Conservation (phyloP, 2,797 vertebrate genomes). For the Chelidonichthys spinosus region DNA sequence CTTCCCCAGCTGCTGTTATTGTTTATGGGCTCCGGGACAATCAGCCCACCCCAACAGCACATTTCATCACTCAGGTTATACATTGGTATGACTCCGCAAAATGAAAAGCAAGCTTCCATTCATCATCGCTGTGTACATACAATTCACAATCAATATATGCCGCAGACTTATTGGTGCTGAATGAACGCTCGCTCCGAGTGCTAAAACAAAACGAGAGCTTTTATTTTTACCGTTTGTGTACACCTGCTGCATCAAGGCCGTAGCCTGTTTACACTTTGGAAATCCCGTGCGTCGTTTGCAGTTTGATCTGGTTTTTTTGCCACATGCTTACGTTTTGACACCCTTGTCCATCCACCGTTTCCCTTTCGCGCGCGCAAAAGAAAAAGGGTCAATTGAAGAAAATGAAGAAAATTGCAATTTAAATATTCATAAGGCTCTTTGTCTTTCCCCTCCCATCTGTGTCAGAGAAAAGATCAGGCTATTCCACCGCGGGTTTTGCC, state of each 20-base stretch:
- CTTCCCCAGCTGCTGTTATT: not conserved
- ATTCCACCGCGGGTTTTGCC: slow-evolving; percentile 79
- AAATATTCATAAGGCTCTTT: slow-evolving; percentile 84
- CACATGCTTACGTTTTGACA: slow-evolving; percentile 47
- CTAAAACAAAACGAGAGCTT: slow-evolving; percentile 8
- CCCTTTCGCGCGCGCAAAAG: slow-evolving; percentile 4
- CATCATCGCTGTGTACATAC: not conserved
- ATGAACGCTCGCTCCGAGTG: slow-evolving; percentile 15
- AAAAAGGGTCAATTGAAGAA: slow-evolving; percentile 75
- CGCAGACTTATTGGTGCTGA: not conserved
- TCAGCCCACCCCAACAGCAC: not conserved
- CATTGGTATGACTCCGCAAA: not conserved
- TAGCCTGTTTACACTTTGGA: slow-evolving; percentile 50
- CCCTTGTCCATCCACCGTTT: slow-evolving; percentile 28
- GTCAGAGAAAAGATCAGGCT: slow-evolving; percentile 66
- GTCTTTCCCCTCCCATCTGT: slow-evolving; percentile 74
- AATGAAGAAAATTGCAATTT: slow-evolving; percentile 83
- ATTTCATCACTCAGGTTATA: not conserved
- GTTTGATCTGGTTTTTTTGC: slow-evolving; percentile 57
- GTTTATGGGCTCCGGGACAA: slow-evolving; percentile 1
- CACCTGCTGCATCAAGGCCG: slow-evolving; percentile 19
- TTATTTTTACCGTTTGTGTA: slow-evolving; percentile 26
- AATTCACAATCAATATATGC: slow-evolving; percentile 9
- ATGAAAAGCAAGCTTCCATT: slow-evolving; percentile 2
- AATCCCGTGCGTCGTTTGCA: slow-evolving; percentile 23